Percentiles rank a stretch among this genome's conserved stretches.
These are phyloP conservation scores for Nemoura dubitans DNA, from an alignment of 2,888 invertebrate species.

Conservation along the genomic window DNA sequence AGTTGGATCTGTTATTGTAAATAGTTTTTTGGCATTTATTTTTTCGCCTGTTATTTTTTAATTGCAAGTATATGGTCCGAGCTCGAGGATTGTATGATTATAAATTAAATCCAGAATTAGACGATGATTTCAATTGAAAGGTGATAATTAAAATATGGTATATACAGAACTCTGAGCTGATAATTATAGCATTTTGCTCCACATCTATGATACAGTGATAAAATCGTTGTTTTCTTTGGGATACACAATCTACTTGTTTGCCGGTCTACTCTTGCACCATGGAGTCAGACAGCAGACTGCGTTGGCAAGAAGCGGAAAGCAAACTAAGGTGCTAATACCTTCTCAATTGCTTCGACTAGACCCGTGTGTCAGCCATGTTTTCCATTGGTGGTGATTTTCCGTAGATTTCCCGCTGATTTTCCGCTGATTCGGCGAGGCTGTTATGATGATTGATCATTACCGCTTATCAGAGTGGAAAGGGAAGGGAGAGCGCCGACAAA, in stretches of 20 bases:
- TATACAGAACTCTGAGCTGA: background rate
- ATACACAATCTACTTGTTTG: background rate
- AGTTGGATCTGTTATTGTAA: background rate
- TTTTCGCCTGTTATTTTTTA: background rate
- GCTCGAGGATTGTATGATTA: background rate
- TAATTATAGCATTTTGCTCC: background rate
- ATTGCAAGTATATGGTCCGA: background rate
- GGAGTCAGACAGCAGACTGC: background rate
- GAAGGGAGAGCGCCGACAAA: background rate
- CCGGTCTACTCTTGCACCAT: background rate
- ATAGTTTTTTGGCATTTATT: background rate
- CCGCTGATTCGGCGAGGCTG: background rate
- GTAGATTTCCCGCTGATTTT: background rate
- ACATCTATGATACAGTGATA: background rate
- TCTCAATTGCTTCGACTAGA: background rate
- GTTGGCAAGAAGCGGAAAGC: background rate
- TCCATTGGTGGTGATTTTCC: background rate
- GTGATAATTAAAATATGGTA: background rate
- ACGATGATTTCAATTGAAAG: background rate
- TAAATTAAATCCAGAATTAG: background rate
- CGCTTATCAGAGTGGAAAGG: background rate
- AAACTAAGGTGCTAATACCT: background rate
- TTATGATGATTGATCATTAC: conserved; percentile 1
- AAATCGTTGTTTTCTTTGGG: background rate
- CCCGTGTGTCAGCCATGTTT: background rate